A percentile compares a stretch with the other conserved stretches of the same genome.
Conservation (phyloP, 2,888 invertebrate species). For the Trachelus stipa region DNA sequence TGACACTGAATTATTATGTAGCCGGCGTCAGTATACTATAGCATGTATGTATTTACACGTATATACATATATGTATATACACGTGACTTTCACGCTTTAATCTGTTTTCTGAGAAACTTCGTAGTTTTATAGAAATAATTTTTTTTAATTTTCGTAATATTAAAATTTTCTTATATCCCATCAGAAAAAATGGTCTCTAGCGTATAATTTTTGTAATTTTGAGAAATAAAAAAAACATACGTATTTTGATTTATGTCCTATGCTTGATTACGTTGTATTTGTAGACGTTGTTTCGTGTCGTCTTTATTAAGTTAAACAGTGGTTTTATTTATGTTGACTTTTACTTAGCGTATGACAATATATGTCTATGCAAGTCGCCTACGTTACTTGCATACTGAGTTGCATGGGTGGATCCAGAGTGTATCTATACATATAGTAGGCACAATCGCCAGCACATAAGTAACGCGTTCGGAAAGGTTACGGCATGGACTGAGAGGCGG, state of each 20-base stretch:
- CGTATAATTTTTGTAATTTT: not conserved
- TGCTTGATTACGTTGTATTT: slow-evolving; percentile 23
- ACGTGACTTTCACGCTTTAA: slow-evolving; percentile 24
- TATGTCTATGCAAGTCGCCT: not conserved
- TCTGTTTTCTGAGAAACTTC: slow-evolving; percentile 9
- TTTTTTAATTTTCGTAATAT: not conserved
- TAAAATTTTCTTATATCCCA: not conserved
- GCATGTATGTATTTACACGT: not conserved
- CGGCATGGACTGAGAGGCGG: slow-evolving; percentile 50
- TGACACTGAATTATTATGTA: slow-evolving; percentile 60
- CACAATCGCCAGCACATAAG: slow-evolving; percentile 37
- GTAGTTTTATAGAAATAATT: not conserved
- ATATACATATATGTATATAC: not conserved
- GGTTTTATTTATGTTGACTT: slow-evolving; percentile 19
- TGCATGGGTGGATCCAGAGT: slow-evolving; percentile 37
- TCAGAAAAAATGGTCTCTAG: not conserved
- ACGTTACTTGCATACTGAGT: slow-evolving; percentile 20
- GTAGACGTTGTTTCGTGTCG: slow-evolving; percentile 21
- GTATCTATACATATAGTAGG: slow-evolving; percentile 35
- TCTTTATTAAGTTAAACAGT: slow-evolving; percentile 8
- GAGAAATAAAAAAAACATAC: not conserved
- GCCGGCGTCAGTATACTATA: not conserved
- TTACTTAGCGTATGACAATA: not conserved
- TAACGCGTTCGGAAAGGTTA: slow-evolving; percentile 24
- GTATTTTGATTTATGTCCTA: not conserved